Base-by-base conservation (phyloP, 2,797 vertebrate genomes). In the Spheniscus humboldti region DNA sequence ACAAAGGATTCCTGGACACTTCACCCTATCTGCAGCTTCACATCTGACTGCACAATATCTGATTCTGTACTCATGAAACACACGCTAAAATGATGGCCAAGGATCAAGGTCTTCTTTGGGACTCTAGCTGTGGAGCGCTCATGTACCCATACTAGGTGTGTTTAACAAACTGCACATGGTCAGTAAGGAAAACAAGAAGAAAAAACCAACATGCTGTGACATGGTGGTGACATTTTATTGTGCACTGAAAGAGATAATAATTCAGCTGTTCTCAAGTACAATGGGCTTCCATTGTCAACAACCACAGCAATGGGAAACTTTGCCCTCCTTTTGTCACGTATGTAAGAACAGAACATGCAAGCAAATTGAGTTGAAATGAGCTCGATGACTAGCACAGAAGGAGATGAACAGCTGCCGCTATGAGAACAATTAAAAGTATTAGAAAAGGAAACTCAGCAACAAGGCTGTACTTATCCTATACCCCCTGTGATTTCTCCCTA, bases 181-280 rank as follows among this genome's bases (percentile, higher is more conserved):
- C 31, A 59, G 11, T 13, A 63, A 75, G 9, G 15, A n/a, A 41
- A 20, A 15, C 22, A 4, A 23, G 22, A 53, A 39, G 17, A 4
- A 1, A 19, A 22, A 27, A 35, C 35, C 35, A 35, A 35, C 35
- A 35, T 89, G 62, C 59, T 53, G 71, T 91, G 91, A 89, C 78
- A 64, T 35, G 35, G 30, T 89, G 56, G 59, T 60, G 74, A 82
- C 83, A 96, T 63, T 91, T 69, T 31, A 89, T 41, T 82, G 39
- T 67, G 60, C 25, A 37, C 31, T 67, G 81, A 79, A 79, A 93
- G 56, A 78, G 67, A 92, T 52, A 92, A 78, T 93, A 87, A 85
- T 85, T 93, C 84, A 93, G 74, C 74, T 91, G 71, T 95, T 97
- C 81, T 74, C 55, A 87, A 91, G 59, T 57, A 87, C 67, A 94